Evolutionary conservation across 2,113 vertebrate species (phyloP), one percentile per base, ranked within the genome.

Genomic region (Rhinopomastus cyanomelas): DNA sequence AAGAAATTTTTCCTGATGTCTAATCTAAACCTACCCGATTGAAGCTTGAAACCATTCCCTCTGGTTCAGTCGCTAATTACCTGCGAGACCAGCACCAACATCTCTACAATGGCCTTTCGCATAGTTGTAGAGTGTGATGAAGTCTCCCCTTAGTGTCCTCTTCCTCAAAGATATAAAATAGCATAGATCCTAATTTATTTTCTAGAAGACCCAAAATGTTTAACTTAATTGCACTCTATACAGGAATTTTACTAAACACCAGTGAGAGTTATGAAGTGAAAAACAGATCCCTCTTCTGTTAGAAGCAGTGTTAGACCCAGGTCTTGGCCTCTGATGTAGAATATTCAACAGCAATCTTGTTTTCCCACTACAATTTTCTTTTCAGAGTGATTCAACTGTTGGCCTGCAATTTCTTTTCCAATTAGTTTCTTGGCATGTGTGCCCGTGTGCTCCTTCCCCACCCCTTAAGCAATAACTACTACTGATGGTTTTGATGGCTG

Each of bases 351-450:
- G 49, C 88, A 74, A 79, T 64, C 78, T 90, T 94, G 88, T 94
- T 94, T 91, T 92, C 55, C 57, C 32, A 60, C 83, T 82, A 85
- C 95, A 94, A 85, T 78, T 95, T 94, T 83, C 29, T 81, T 86
- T 92, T 90, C 79, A 20, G 69, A 91, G 34, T 25, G 71, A 90
- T 92, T 91, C 73, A 51, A 84, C 56, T 67, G 68, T 74, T 90
- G 91, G 85, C 56, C 61, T 94, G 73, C 55, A 91, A 81, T 95
- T 96, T 94, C 52, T 85, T 93, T 92, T 93, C 94, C 93, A 96
- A 97, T 97, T 95, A 95, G 73, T 89, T 93, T 94, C 74, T 95
- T 96, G 94, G 93, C 92, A 92, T 83, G 81, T 85, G 21, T 37
- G 30, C 14, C 11, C 8, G 5, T 32, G 42, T 46, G 30, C 20